phyloP scores from a whole-genome alignment of 2,888 invertebrate species.

The Tenodera sinensis region DNA sequence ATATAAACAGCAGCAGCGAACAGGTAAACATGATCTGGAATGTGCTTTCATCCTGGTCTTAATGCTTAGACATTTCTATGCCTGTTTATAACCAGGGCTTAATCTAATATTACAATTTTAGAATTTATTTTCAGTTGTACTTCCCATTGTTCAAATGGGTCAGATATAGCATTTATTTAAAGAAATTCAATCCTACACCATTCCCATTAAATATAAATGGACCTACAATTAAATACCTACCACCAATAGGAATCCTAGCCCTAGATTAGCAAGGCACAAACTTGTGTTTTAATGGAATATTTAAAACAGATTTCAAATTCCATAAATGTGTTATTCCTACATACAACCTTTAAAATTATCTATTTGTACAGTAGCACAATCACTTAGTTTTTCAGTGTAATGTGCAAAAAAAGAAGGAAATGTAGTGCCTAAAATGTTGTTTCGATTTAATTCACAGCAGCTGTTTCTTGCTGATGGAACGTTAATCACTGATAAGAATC shows the following conservation, averaged over 20 bases:
- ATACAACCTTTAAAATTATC: not conserved
- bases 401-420: constrained; percentile 3
- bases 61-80: too few species aligned
- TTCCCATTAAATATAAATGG: not conserved
- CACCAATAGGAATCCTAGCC: not conserved
- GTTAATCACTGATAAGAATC: not conserved
- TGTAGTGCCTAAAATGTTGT: constrained; percentile 28
- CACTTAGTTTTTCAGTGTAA: constrained; percentile 25
- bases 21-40: too few species aligned
- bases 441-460: constrained; percentile 11
- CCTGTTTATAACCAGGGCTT: not conserved
- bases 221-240: too few species aligned
- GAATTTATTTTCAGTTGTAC: not conserved
- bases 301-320: not conserved
- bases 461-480: constrained; percentile 2
- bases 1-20: too few species aligned
- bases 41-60: too few species aligned
- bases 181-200: not conserved
- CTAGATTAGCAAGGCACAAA: not conserved
- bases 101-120: not conserved
- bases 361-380: not conserved
- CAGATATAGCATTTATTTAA: not conserved
- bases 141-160: not conserved
- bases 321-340: not conserved
- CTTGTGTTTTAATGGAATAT: not conserved